Evolutionary conservation across 2,113 vertebrate species (phyloP).

Genomic region (Cyphomyrus plagiostoma): DNA sequence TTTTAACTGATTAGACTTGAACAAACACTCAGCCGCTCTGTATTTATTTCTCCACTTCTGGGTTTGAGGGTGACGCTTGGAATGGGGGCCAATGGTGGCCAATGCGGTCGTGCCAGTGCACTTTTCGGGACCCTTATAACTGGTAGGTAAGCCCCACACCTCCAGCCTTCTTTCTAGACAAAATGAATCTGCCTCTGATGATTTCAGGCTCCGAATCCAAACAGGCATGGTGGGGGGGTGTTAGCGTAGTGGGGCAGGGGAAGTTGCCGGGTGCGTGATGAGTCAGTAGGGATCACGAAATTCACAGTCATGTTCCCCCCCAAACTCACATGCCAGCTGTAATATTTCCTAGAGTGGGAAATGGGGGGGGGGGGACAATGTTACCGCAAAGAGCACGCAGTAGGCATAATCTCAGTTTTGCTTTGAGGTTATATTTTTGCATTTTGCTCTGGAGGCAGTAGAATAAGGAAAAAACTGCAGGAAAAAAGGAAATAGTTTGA

Average conservation of each 20-base stretch:
- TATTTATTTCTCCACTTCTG: conserved; percentile 49
- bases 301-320: neutral
- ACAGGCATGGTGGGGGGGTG: conserved; percentile 24
- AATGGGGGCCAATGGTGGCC: neutral
- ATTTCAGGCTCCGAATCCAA: neutral
- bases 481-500: neutral
- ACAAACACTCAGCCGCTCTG: conserved; percentile 52
- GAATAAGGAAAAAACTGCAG: neutral
- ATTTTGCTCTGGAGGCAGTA: neutral
- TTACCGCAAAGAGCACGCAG: neutral
- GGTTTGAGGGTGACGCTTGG: neutral
- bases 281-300: neutral
- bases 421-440: neutral
- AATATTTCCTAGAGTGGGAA: conserved; percentile 6
- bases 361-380: conserved; percentile 28
- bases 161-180: conserved; percentile 23
- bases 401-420: neutral
- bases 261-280: neutral
- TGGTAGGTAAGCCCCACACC: neutral
- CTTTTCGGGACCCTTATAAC: conserved; percentile 32
- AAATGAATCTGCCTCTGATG: conserved; percentile 29
- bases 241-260: neutral
- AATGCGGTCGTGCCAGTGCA: neutral
- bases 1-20: conserved; percentile 60
- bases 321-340: neutral